phyloP scores from a whole-genome alignment of 2,113 vertebrate genomes.

The Phyllostomus discolor region DNA sequence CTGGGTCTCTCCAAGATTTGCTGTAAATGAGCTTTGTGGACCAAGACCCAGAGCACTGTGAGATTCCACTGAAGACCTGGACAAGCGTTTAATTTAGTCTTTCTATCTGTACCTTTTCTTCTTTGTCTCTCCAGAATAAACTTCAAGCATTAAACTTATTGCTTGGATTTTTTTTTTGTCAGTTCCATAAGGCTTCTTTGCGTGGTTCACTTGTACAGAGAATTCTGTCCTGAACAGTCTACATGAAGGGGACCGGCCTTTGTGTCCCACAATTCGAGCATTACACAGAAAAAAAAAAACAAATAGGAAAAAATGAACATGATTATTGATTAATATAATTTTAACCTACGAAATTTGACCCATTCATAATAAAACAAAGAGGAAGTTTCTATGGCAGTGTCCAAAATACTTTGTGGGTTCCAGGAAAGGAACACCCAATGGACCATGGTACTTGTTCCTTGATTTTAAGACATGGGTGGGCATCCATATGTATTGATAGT shows the following conservation, averaged over 20 bases:
- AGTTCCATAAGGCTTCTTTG: rapidly evolving
- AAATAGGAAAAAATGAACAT: not conserved
- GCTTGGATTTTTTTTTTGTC: not conserved
- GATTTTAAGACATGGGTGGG: not conserved
- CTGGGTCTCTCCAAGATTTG: not conserved
- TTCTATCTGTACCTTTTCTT: not conserved
- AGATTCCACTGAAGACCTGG: not conserved
- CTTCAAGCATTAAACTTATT: not conserved
- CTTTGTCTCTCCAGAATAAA: not conserved
- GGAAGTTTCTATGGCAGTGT: not conserved
- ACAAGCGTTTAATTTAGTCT: not conserved
- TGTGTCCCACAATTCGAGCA: rapidly evolving
- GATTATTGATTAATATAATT: not conserved
- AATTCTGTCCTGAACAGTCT: not conserved
- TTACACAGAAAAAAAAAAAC: no score
- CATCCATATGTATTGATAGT: not conserved
- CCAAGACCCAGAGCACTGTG: rapidly evolving
- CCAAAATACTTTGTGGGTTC: not conserved
- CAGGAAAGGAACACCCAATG: not conserved
- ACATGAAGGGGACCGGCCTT: no score
- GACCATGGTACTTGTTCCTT: not conserved
- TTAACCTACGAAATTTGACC: not conserved
- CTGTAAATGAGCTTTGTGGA: not conserved
- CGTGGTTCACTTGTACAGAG: not conserved
- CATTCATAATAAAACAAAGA: not conserved